Base-by-base conservation (phyloP, 2,113 vertebrate genomes). In the Setophaga petechia region DNA sequence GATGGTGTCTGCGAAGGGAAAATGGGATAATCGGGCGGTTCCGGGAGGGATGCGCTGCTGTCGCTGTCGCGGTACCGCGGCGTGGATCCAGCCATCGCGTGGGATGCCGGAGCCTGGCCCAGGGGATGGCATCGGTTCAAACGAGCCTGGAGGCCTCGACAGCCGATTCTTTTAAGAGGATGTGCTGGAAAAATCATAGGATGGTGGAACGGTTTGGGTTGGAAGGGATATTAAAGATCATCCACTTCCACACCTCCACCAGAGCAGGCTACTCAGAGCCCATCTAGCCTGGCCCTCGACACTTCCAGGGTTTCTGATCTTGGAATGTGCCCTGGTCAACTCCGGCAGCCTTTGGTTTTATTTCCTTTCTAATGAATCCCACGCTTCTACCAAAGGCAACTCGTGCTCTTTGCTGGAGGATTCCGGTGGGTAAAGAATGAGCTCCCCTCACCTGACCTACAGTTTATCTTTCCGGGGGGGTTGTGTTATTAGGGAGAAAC, bases 51-150 rank as follows among this genome's bases (percentile, higher is more conserved):
- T 16, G 47, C 74, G 47, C 63, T 16, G 41, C 7, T 52, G 59
- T 5, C 86, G 1, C 51, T 58, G 67, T 11, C 59, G 7, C 59
- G 15, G 52, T 19, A 23, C 59, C 33, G 63, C 44, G 33, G 59
- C 5, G 19, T 7, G 51, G 15, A 7, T 35, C 9, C 24, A 2
- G 47, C 58, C 22, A 15, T 3, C 6, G 33, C 15, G 6, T 5
- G 75, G 27, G 73, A 41, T 20, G 4, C 27, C 55, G 10, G 31
- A 9, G 8, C 31, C 51, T 8, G 5, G 2, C 7, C 19, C 5
- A 0, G 43, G 21, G 12, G 9, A 10, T 55, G 28, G 2, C 22
- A 0, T 6, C 47, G 2, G 11, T 31, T 18, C 54, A 1, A 11
- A 43, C 74, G 19, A 49, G 16, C 33, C 67, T 10, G 30, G 28